Base-by-base conservation (phyloP, 2,797 vertebrate genomes). In the Pteronotus mesoamericanus region DNA sequence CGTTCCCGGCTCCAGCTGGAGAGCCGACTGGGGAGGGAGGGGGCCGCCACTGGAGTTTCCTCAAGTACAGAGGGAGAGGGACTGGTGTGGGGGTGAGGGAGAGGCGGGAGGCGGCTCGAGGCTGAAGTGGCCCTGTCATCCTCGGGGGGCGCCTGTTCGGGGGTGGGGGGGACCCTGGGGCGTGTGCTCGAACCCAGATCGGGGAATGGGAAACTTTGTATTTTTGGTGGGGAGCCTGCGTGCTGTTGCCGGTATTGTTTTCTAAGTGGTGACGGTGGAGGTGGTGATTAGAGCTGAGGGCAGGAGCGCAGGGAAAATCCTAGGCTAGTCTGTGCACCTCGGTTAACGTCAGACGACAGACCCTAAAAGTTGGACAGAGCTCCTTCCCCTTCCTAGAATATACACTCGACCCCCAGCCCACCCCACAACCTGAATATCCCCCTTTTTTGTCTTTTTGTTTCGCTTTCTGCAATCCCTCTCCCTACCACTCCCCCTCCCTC, bases 321-420 rank as follows among this genome's bases (percentile, higher is more conserved):
- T 2, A 1, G 84, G 87, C 77, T 48, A 2, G 14, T 4, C 71
- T 9, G 51, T 55, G 85, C 85, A 29, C 71, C 78, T 57, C 24
- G 44, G 86, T 72, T 3, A 11, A 32, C 34, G 94, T 71, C 83
- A 1, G n/a, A 37, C 48, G 61, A 8, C 86, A 78, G 96, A 95
- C 89, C 94, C 96, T 51, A 44, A 97, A 97, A 98, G 97, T 98
- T 98, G 94, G 74, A 71, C 86, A n/a, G 51, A 92, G 95, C 94
- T 69, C 89, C 57, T 39, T 37, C 15, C 59, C 89, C 89, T 64
- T 42, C 64, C 39, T 59, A 4, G 77, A 32, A 46, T 29, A 9
- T 16, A 22, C 68, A 32, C 24, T 39, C n/a, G 59, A 32, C 83
- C 69, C 88, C 64, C 37, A 24, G 57, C 39, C 75, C 66, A 61